Conservation (phyloP, 2,113 vertebrate genomes). For the cattle (Bos taurus) region ARS-UCD2.0 NC_037344.1:31015001-31015500, state of each 20-base stretch:
- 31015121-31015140: not conserved
- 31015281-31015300: not conserved
- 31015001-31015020: not conserved
- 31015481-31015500: not conserved
- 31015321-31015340: not conserved
- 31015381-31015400: not conserved
- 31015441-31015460: not conserved
- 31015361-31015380: not conserved
- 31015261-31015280: not conserved
- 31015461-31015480: not conserved
- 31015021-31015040: not conserved
- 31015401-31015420: not conserved
- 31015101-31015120: not conserved
- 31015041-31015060: not conserved
- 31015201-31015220: not conserved
- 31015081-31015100: not conserved
- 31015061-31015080: not conserved
- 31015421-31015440: not conserved
- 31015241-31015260: not conserved
- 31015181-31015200: not conserved
- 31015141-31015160: not conserved
- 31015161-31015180: not conserved
- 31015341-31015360: not conserved
- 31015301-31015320: not conserved
- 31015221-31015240: not conserved